Evolutionary conservation across 2,797 vertebrate genomes (phyloP), one percentile per base, ranked within the genome.

Genomic region (Enoplosus armatus): DNA sequence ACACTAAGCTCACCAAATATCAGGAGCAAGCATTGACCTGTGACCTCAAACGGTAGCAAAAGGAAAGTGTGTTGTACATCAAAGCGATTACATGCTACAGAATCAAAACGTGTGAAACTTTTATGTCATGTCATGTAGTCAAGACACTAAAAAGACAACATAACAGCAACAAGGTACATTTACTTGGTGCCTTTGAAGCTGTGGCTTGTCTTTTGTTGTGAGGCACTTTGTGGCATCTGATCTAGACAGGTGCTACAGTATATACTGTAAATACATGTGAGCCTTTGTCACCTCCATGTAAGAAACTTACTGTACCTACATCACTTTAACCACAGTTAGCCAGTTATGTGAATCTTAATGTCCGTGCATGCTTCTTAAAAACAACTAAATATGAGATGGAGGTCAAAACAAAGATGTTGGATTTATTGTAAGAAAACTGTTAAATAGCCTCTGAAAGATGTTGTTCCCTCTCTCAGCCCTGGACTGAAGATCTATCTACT

Each of bases 21-120:
- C 22, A 43, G 3, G 26, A 6, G 7, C 2, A 15, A 58, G n/a
- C 24, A 15, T 2, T 54, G 62, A 56, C 60, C 63, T 61, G 37
- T 55, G 39, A 73, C 35, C 63, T 76, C 39, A 48, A 60, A 53
- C 8, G 3, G 26, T 43, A 24, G 39, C 7, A 45, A 53, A 48
- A 60, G 6, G n/a, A 12, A 48, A 72, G 45, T 5, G 6, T 51
- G 29, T 4, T 35, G 5, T 33, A 24, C 31, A 33, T 26, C n/a
- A 43, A 53, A 54, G 66, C 8, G 2, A 26, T 54, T 26, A 35
- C 9, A 48, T 29, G n/a, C 37, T 35, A 8, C n/a, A 51, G 41
- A 37, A 35, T 22, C 18, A 0, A 53, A 64, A 47, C 65, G 15
- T 16, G n/a, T n/a, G n/a, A n/a, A n/a, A n/a, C n/a, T n/a, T n/a